Evolutionary conservation across 2,888 invertebrate species (phyloP), one percentile per base, ranked within the genome.

Genomic region (Cybosia mesomella): DNA sequence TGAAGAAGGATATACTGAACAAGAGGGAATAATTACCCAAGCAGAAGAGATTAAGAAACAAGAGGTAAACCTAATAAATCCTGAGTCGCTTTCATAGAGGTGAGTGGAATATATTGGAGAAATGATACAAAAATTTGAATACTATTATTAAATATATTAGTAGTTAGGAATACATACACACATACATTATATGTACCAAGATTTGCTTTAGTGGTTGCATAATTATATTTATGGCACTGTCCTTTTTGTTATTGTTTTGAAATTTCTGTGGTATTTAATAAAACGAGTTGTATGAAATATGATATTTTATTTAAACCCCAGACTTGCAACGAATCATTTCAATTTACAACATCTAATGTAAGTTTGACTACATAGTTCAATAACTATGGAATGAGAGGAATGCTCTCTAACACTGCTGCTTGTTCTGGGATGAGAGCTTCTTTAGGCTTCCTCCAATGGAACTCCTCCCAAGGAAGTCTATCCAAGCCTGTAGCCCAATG

Each of bases 401-500:
- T 90, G 72, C 85, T 85, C 66, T 90, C 89, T 74, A 95, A 85
- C 24, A 88, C 85, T 21, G 87, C 81, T 49, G 93, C 93, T 86
- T 95, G 95, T 77, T 94, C 94, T 2, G 93, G 91, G 65, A 97
- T 96, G 32, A 98, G 91, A 0, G 97, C 90, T 74, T 96, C 96
- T 22, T 85, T 82, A 10, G 95, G 92, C 78, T 93, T 88, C 76
- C 94, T 95, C 96, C 96, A 97, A 84, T 95, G 96, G 34, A 95
- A 76, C 66, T 91, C 89, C 22, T 82, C 87, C 90, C 90, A 91
- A 1, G 92, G 93, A 32, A 97, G 83, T 68, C 96, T 93, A 7
- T 97, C 96, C 53, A 95, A 89, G 4, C 96, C 96, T 7, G 96
- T 96, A 67, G 96, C 96, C 97, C 97, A 97, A 85, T 98, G 98